These are phyloP conservation scores for Copidosoma floridanum DNA, from an alignment of 1,140 invertebrate species.

Conservation along the genomic window DNA sequence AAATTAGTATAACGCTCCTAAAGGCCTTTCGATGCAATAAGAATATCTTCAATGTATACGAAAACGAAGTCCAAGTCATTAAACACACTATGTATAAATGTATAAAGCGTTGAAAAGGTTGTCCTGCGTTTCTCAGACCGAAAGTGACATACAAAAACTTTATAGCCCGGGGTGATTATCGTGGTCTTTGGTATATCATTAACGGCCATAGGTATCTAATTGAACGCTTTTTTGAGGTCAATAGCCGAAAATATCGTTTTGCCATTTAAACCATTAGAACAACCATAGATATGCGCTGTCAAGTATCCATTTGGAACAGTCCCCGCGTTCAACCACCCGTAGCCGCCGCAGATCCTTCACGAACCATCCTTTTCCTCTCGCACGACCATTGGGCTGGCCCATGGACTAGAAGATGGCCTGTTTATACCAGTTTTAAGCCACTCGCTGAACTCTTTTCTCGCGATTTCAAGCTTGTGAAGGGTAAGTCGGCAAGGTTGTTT, in stretches of 20 bases:
- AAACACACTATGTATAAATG: slow-evolving; percentile 46
- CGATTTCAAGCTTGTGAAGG: no score
- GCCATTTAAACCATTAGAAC: background rate
- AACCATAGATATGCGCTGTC: no score
- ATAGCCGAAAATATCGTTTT: background rate
- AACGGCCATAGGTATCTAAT: slow-evolving; percentile 46
- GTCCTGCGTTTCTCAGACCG: slow-evolving; percentile 44
- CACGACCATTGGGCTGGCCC: no score
- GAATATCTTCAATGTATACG: slow-evolving; percentile 52
- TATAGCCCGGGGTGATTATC: slow-evolving; percentile 45
- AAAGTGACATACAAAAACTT: slow-evolving; percentile 48
- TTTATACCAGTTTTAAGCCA: no score
- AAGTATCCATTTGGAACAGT: no score
- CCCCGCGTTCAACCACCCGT: no score
- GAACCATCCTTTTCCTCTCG: no score
- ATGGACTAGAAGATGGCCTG: no score
- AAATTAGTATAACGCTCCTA: slow-evolving; percentile 33
- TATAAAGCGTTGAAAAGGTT: slow-evolving; percentile 49
- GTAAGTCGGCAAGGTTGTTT: no score
- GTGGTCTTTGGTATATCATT: slow-evolving; percentile 45
- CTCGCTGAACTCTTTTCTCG: no score
- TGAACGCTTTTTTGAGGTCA: slow-evolving; percentile 45
- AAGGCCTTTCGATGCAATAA: slow-evolving; percentile 40
- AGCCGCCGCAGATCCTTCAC: no score
- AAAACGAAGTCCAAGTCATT: slow-evolving; percentile 32